phyloP scores from a whole-genome alignment of 2,797 vertebrate species.

The Pteropus rufus region DNA sequence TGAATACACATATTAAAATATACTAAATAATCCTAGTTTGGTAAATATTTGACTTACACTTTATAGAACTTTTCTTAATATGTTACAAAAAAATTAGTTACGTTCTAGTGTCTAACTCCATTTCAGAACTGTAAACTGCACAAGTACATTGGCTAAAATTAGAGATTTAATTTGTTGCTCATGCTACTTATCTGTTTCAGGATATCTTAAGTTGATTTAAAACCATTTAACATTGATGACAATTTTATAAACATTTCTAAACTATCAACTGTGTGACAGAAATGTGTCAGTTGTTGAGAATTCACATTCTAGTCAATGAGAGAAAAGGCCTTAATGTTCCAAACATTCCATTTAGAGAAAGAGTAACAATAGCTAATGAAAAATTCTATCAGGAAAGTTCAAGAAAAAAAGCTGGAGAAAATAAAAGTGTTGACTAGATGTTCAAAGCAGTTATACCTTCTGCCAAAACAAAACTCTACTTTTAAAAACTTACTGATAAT shows the following conservation, averaged over 20 bases:
- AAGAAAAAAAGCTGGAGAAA: neutral
- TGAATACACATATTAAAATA: neutral
- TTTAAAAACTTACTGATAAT: constrained; percentile 2
- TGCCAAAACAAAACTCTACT: constrained; percentile 39
- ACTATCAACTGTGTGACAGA: neutral
- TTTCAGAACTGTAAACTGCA: constrained; percentile 63
- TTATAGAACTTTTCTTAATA: neutral
- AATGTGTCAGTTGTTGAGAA: neutral
- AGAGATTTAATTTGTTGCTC: constrained; percentile 39
- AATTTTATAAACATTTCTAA: constrained; percentile 11
- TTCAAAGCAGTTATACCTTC: constrained; percentile 22
- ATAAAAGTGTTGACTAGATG: constrained; percentile 43
- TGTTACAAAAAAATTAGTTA: constrained; percentile 8
- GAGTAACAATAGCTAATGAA: neutral
- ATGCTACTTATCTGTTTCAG: constrained; percentile 18
- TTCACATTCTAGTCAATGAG: neutral
- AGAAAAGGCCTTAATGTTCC: neutral
- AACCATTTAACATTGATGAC: constrained; percentile 6
- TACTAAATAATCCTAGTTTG: constrained; percentile 4
- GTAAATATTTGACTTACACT: constrained; percentile 7
- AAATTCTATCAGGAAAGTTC: constrained; percentile 34
- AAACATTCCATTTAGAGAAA: constrained; percentile 23
- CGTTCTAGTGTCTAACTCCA: constrained; percentile 54
- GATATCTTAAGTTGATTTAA: neutral
- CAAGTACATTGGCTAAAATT: constrained; percentile 27